Evolutionary conservation across 2,797 vertebrate species (phyloP), one percentile per base, ranked within the genome.

Genomic region (Mormyrus proboscirostris): DNA sequence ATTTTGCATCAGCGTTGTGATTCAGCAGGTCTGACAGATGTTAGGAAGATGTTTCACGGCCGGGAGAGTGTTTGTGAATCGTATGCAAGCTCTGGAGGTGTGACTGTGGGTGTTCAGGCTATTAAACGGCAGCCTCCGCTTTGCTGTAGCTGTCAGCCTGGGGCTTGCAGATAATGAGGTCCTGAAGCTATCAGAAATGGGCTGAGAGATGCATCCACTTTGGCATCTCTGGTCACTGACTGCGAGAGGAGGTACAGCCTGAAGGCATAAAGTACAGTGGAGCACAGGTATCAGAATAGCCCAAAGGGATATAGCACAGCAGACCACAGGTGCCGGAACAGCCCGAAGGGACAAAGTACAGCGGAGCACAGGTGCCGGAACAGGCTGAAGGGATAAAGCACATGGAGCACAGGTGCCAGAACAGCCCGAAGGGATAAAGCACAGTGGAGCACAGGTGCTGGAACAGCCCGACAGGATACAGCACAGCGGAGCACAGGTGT

Each of bases 61-160:
- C 12, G 29, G 69, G 69, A 86, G 85, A 59, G 90, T 88, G 87
- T 87, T 57, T 88, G 89, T 89, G 89, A 90, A 69, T 69, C 62
- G 62, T 69, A 69, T 69, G 62, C 62, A 69, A 69, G 62, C 62
- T 69, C 25, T 69, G 62, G 25, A 76, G 69, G 29, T 41, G 33
- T 76, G 14, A 38, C 19, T 41, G 33, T 41, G 14, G 33, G 69
- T 41, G 69, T 38, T 41, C 14, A 33, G 33, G 33, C 33, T 76
- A 38, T 41, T 76, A 76, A 76, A 76, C 1, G 12, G 9, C 29
- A 41, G 12, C 69, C 69, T 19, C 6, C 16, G 29, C 69, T 16
- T 76, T 25, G 69, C 33, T 76, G 69, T 76, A 76, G 69, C 33
- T 76, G 69, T 41, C 33, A 38, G 33, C 29, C 29, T 16, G 33